Base-by-base conservation (phyloP, 2,888 invertebrate genomes). In the Mythimna impura region DNA sequence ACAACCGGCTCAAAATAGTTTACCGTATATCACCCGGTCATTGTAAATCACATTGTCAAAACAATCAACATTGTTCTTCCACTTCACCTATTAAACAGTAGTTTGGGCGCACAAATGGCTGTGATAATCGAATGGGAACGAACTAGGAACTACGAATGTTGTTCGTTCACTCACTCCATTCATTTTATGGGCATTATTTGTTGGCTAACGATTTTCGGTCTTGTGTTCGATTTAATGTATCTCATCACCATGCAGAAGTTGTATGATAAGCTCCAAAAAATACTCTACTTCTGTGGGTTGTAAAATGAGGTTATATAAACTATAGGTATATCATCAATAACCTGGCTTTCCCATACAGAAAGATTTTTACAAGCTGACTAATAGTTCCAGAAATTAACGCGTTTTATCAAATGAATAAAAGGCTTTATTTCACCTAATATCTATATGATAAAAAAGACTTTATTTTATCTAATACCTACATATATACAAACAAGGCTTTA, bases 81-180 rank as follows among this genome's bases (percentile, higher is more conserved):
- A 82, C 82, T 78, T 78, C 34, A 57, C 25, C 69, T 69, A 82
- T 82, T 78, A 78, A 80, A 82, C 64, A 54, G 63, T 30, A 66
- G 66, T 80, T 80, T 58, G 52, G 66, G 14, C 66, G 54, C 72
- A 65, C 71, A 78, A 82, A 70, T 66, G 69, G 36, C 69, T 57
- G 69, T 34, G 79, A 79, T 82, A 80, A 78, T 78, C 80, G 73
- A 80, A 80, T 72, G 60, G 47, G 66, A 82, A 55, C 57, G 63
- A 72, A 81, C 66, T 54, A 68, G 50, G 62, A 81, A 75, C 76
- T 65, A 22, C 9, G 57, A 71, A 65, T 22, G 79, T 63, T 78
- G 54, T 50, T 63, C 62, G 72, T 78, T 80, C 66, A 82, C 22
- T 67, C 66, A 66, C 52, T 20, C 60, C 68, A 82, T 82, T 68